A percentile compares a stretch with the other conserved stretches of the same genome.
Conservation (phyloP, 2,797 vertebrate species). For the Rhinoraja longicauda region DNA sequence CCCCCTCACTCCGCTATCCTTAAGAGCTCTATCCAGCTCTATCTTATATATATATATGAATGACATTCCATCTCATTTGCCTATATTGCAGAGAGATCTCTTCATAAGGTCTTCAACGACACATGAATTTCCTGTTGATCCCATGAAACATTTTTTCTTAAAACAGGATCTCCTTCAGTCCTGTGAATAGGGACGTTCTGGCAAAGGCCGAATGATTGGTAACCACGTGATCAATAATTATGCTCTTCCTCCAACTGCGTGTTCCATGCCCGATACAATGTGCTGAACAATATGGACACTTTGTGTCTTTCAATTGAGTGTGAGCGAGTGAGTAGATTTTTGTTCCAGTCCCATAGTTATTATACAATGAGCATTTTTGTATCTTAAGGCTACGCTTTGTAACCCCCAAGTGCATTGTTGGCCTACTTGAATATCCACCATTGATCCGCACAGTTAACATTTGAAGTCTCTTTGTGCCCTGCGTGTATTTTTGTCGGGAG, state of each 20-base stretch:
- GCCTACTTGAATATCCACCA: neutral
- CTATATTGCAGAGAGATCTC: neutral
- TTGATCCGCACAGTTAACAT: neutral
- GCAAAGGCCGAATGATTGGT: neutral
- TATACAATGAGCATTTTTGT: neutral
- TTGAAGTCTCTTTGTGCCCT: neutral
- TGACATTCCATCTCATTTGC: too few relatives aligned
- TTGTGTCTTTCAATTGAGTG: neutral
- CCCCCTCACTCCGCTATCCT: too few relatives aligned
- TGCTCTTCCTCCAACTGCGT: neutral
- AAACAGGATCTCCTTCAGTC: neutral
- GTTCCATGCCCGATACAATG: neutral
- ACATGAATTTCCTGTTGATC: neutral
- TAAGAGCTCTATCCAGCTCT: too few relatives aligned
- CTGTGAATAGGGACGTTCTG: neutral
- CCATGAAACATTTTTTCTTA: neutral
- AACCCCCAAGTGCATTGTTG: neutral
- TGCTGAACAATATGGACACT: neutral
- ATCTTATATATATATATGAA: too few relatives aligned
- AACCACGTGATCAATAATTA: too few relatives aligned
- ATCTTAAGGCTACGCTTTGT: neutral
- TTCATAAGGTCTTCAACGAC: neutral
- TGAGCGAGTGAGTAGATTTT: neutral
- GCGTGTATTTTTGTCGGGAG: neutral
- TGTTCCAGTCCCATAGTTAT: neutral